Evolutionary conservation across 2,797 vertebrate species (phyloP).

Genomic region (Danio albolineatus): DNA sequence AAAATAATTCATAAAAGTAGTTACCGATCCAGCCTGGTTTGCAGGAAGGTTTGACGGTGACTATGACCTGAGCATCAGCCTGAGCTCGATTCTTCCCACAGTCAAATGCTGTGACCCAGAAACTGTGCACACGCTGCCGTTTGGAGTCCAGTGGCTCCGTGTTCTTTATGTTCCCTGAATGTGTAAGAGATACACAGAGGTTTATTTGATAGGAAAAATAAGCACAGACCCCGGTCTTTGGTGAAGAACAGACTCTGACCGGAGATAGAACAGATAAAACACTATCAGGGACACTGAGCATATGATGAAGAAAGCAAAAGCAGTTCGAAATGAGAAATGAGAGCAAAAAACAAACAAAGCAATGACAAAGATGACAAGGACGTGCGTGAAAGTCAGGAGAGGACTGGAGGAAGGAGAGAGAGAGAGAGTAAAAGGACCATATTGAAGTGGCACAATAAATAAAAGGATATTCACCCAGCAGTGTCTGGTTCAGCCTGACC

Average conservation of each 20-base stretch:
- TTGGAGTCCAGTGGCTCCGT: slow-evolving; percentile 95
- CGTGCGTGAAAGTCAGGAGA: slow-evolving; percentile 36
- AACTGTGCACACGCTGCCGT: slow-evolving; percentile 89
- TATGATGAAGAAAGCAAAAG: slow-evolving; percentile 39
- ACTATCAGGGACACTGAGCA: neutral
- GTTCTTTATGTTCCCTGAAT: slow-evolving; percentile 96
- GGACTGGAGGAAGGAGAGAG: slow-evolving; percentile 43
- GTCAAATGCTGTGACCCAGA: slow-evolving; percentile 97
- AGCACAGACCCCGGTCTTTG: neutral
- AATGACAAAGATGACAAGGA: slow-evolving; percentile 49
- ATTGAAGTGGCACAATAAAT: slow-evolving; percentile 55
- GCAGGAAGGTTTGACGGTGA: slow-evolving; percentile 98
- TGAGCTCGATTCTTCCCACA: slow-evolving; percentile 97
- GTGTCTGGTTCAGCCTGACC: slow-evolving; percentile 64
- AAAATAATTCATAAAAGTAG: neutral
- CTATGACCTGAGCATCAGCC: slow-evolving; percentile 93
- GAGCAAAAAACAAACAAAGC: slow-evolving; percentile 55
- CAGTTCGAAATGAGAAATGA: slow-evolving; percentile 52
- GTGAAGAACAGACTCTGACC: neutral
- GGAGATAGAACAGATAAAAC: neutral
- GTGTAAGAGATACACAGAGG: slow-evolving; percentile 31
- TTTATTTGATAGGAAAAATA: neutral
- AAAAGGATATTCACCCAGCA: slow-evolving; percentile 56
- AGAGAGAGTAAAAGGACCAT: slow-evolving; percentile 5
- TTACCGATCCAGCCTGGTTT: slow-evolving; percentile 98